A percentile compares a stretch with the other conserved stretches of the same genome.
phyloP scores from a whole-genome alignment of 2,113 vertebrate genomes.

The Mesoclemmys tuberculata region DNA sequence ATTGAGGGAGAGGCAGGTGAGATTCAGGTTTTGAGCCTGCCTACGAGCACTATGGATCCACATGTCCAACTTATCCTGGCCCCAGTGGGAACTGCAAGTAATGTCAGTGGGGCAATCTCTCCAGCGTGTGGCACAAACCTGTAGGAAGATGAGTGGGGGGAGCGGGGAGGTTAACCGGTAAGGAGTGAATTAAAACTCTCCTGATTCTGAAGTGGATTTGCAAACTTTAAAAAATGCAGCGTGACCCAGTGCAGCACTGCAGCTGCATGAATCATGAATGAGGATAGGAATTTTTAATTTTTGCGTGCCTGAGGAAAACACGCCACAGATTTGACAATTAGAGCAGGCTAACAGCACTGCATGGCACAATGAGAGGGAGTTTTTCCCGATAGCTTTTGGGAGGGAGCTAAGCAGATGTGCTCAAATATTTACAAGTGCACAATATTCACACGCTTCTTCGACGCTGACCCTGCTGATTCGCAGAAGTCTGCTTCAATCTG shows the following conservation, averaged over 20 bases:
- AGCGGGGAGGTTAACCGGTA: slow-evolving; percentile 61
- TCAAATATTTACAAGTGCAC: slow-evolving; percentile 83
- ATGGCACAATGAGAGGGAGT: slow-evolving; percentile 69
- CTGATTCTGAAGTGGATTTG: slow-evolving; percentile 76
- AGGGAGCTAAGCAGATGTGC: slow-evolving; percentile 80
- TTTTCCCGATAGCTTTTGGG: slow-evolving; percentile 76
- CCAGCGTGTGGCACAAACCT: neutral
- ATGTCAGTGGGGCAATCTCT: neutral
- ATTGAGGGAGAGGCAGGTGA: neutral
- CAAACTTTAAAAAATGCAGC: slow-evolving; percentile 78
- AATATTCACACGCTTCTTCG: slow-evolving; percentile 79
- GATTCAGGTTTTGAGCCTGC: neutral
- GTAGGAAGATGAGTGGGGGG: slow-evolving; percentile 61
- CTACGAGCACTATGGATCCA: neutral
- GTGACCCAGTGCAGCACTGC: slow-evolving; percentile 73
- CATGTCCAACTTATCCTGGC: neutral
- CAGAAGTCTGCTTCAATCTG: slow-evolving; percentile 73
- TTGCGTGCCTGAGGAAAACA: slow-evolving; percentile 78
- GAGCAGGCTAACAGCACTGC: slow-evolving; percentile 71
- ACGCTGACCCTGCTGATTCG: slow-evolving; percentile 74
- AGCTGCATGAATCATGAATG: slow-evolving; percentile 82
- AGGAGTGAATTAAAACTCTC: slow-evolving; percentile 82
- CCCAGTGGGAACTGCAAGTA: neutral
- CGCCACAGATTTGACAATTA: slow-evolving; percentile 80
- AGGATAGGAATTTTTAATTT: slow-evolving; percentile 79